phyloP scores from a whole-genome alignment of 2,113 vertebrate genomes.

The Elephantulus edwardii region DNA sequence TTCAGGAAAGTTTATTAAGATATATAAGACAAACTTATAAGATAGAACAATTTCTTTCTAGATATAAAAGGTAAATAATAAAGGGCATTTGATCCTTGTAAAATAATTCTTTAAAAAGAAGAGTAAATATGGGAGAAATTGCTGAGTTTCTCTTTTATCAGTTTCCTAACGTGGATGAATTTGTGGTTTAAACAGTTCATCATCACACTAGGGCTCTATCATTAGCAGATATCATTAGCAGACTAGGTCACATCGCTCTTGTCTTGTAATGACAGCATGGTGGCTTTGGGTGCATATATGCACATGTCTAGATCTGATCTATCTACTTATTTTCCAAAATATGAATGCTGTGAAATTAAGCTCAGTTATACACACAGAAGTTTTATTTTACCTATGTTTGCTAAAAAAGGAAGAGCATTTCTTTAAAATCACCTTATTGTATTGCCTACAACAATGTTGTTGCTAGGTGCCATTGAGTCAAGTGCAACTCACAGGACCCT shows the following conservation, averaged over 20 bases:
- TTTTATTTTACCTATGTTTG: not conserved
- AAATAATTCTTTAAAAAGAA: not conserved
- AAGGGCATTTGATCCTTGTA: too few species aligned
- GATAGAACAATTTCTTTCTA: not conserved
- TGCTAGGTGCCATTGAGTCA: not conserved
- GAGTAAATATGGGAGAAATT: not conserved
- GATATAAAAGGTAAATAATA: too few species aligned
- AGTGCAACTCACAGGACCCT: too few species aligned
- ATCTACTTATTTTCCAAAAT: not conserved
- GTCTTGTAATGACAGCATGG: not conserved
- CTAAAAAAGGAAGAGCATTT: not conserved
- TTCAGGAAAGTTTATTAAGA: not conserved
- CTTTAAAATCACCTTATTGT: not conserved
- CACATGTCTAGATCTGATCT: not conserved
- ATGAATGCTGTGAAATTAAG: conserved; percentile 18
- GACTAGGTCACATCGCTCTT: not conserved
- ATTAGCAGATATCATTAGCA: not conserved
- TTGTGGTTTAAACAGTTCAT: not conserved
- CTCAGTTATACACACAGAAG: not conserved
- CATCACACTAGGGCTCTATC: too few species aligned
- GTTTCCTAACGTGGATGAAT: not conserved
- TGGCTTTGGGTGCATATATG: not conserved
- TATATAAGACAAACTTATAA: not conserved
- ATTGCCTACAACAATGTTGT: conserved; percentile 7
- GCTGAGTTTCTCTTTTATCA: not conserved